Percentiles rank a stretch among this genome's conserved stretches.
Conservation (phyloP, 2,888 invertebrate genomes). For the Sisyra terminalis region DNA sequence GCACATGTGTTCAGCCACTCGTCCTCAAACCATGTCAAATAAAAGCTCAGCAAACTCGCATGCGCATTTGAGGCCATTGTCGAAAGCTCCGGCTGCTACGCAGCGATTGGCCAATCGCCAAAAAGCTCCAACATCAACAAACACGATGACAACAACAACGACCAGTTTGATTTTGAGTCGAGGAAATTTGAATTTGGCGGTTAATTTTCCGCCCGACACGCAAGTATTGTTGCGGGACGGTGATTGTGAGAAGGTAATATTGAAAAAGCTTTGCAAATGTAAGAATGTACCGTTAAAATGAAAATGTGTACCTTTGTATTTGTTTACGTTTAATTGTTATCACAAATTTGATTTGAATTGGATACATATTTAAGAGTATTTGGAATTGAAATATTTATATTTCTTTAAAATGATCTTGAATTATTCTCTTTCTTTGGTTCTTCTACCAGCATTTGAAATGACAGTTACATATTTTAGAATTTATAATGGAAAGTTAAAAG, state of each 20-base stretch:
- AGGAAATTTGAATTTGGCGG: constrained; percentile 22
- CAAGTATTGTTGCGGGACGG: constrained; percentile 20
- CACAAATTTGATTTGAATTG: no score
- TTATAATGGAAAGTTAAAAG: no score
- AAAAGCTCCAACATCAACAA: not conserved
- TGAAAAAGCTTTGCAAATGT: constrained; percentile 14
- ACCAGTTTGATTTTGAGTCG: constrained; percentile 22
- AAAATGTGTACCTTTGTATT: no score
- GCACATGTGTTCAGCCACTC: not conserved
- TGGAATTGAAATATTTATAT: no score
- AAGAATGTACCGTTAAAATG: constrained; percentile 7
- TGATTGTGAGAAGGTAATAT: constrained; percentile 18
- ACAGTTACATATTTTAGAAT: no score
- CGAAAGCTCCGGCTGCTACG: not conserved
- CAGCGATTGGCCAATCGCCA: not conserved
- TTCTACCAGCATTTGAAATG: no score
- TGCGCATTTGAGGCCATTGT: not conserved
- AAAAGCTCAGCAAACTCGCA: no score
- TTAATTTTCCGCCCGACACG: constrained; percentile 26
- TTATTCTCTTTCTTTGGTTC: no score
- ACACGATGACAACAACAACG: constrained; percentile 12
- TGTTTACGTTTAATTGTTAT: no score
- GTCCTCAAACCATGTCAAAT: not conserved
- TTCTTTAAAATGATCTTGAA: no score
- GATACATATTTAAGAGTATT: no score